A percentile compares a stretch with the other conserved stretches of the same genome.
phyloP scores from a whole-genome alignment of 1,140 invertebrate species.

The Macrobrachium nipponense region DNA sequence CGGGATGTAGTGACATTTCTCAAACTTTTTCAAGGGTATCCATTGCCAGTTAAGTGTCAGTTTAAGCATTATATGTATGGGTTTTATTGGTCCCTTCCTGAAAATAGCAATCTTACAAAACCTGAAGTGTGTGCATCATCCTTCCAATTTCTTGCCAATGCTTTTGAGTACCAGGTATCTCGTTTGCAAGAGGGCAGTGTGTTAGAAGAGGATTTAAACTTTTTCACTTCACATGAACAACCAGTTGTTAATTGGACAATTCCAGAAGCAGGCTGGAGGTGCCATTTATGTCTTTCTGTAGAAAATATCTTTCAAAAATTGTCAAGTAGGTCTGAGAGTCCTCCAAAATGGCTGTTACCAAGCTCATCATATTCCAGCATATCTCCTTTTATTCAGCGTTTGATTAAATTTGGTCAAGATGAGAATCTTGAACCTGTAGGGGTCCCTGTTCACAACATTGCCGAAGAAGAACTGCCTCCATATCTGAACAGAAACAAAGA shows the following conservation, averaged over 20 bases:
- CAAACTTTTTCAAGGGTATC: constrained; percentile 49
- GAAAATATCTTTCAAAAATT: constrained; percentile 44
- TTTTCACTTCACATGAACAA: constrained; percentile 36
- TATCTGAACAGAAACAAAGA: constrained; percentile 30
- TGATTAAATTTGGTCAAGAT: constrained; percentile 48
- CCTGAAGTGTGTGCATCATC: constrained; percentile 43
- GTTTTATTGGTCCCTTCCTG: constrained; percentile 31
- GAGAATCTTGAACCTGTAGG: constrained; percentile 35
- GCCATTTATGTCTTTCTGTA: constrained; percentile 43
- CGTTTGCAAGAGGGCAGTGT: constrained; percentile 34
- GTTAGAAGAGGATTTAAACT: constrained; percentile 29
- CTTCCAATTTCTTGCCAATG: constrained; percentile 52
- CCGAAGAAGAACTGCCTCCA: constrained; percentile 15
- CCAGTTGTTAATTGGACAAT: constrained; percentile 44
- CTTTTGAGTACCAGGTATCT: constrained; percentile 47
- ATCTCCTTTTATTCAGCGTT: constrained; percentile 48
- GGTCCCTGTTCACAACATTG: neutral
- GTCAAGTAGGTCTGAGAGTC: constrained; percentile 1
- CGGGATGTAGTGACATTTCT: constrained; percentile 51
- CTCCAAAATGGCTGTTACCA: constrained; percentile 35
- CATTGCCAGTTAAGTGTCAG: constrained; percentile 44
- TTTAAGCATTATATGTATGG: constrained; percentile 38
- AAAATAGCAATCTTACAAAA: neutral
- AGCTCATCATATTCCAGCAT: constrained; percentile 29
- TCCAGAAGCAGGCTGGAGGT: constrained; percentile 45